phyloP scores from a whole-genome alignment of 2,888 invertebrate species.

The Ophion slaviceki region DNA sequence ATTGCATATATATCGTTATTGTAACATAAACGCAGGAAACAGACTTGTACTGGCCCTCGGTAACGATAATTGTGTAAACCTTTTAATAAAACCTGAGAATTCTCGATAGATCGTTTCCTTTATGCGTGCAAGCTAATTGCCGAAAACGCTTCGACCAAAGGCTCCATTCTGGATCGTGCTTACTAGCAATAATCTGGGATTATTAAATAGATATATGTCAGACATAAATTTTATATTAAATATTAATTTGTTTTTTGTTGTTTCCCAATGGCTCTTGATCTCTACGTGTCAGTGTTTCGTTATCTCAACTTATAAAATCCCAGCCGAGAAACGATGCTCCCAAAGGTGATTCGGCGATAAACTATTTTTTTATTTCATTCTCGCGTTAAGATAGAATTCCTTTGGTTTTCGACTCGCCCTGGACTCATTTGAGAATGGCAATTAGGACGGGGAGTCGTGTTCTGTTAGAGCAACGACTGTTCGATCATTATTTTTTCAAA shows the following conservation, averaged over 20 bases:
- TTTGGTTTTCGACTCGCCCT: neutral
- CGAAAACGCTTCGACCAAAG: neutral
- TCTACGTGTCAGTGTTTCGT: slow-evolving; percentile 68
- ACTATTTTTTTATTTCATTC: neutral
- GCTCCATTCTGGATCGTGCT: neutral
- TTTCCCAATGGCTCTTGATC: slow-evolving; percentile 69
- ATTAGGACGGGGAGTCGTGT: neutral
- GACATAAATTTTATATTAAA: slow-evolving; percentile 69
- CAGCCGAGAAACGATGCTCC: neutral
- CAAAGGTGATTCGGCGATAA: neutral
- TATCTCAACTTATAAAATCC: slow-evolving; percentile 68
- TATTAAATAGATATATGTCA: slow-evolving; percentile 3
- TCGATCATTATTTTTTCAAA: slow-evolving; percentile 98
- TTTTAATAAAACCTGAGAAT: slow-evolving; percentile 80
- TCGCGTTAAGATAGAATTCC: neutral
- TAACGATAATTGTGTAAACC: slow-evolving; percentile 75
- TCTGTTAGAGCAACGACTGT: slow-evolving; percentile 94
- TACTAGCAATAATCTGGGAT: neutral
- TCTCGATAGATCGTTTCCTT: slow-evolving; percentile 69
- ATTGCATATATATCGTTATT: slow-evolving; percentile 73
- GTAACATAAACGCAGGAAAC: slow-evolving; percentile 72
- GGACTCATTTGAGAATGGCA: neutral
- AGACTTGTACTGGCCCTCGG: slow-evolving; percentile 69
- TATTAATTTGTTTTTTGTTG: slow-evolving; percentile 65
- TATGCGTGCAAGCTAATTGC: slow-evolving; percentile 5